Base-by-base conservation (phyloP, 1,140 invertebrate species). In the Dinothrombium tinctorium region DNA sequence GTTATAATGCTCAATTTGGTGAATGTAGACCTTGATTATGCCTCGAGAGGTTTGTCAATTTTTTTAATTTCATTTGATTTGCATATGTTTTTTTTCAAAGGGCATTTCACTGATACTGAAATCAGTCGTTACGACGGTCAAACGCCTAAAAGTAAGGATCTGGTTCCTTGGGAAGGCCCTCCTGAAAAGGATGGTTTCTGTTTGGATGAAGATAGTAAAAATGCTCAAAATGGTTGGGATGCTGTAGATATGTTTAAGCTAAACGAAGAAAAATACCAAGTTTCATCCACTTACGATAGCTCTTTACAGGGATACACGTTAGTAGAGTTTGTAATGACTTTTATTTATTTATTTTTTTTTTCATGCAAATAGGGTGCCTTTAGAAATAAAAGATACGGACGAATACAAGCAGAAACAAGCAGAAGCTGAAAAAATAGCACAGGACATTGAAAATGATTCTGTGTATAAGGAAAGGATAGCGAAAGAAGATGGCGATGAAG, bases 191-290 rank as follows among this genome's bases (percentile, higher is more conserved):
- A 69, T 28, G 43, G 39, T 1, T 19, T 32, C 17, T 28, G 17
- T 4, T 6, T 39, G 17, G 31, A 33, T 26, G 46, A 44, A n/a
- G 19, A 21, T 22, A 24, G 12, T 21, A 32, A 42, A 40, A 50
- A 40, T 43, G 40, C 17, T 41, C 53, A 57, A 19, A 50, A 89
- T 66, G 86, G 86, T 42, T 92, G 86, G 86, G 80, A 86, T 66
- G 73, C 73, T 0, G 71, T 79, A 56, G 84, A 92, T 46, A 92
- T 92, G 86, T 92, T 92, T 60, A 65, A 72, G 37, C 82, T 75
- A 55, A 90, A 92, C 62, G 81, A 84, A 58, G 71, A 78, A 60
- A 60, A 75, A 40, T 89, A 86, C 58, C 80, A 82, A 42, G 78
- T 90, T 8, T 72, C 72, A 49, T 77, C 79, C 43, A 79, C 76